A percentile compares a stretch with the other conserved stretches of the same genome.
Evolutionary conservation across 2,888 invertebrate species (phyloP).

Genomic region (Nymphalis urticae): DNA sequence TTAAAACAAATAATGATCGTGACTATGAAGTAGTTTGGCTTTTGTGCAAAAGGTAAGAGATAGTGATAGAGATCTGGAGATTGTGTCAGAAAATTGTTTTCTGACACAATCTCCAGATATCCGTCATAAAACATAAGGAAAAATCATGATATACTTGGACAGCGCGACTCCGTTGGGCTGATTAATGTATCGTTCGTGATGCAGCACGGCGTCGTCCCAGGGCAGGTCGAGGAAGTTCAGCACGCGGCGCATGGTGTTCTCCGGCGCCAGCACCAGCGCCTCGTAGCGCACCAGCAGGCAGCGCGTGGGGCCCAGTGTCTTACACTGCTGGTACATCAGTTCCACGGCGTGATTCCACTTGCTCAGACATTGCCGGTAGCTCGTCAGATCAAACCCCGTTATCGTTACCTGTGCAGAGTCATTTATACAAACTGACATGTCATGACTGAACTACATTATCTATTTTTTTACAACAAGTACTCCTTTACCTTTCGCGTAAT

Average conservation of each 20-base stretch:
- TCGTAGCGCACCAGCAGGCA: conserved; percentile 98
- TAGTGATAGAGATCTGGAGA: too few species aligned
- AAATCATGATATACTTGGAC: conserved; percentile 87
- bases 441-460: too few species aligned
- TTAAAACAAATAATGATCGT: too few species aligned
- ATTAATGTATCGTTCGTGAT: conserved; percentile 98
- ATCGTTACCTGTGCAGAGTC: conserved; percentile 78
- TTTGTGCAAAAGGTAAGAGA: too few species aligned
- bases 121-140: background rate
- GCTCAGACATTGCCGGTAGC: conserved; percentile 95
- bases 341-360: conserved; percentile 99
- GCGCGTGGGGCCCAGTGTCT: conserved; percentile 86
- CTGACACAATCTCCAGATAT: conserved; percentile 8
- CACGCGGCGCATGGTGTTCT: conserved; percentile 92
- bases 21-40: too few species aligned
- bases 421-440: too few species aligned
- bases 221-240: conserved; percentile 93
- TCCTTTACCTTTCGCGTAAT: conserved; percentile 92
- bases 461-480: too few species aligned
- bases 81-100: too few species aligned
- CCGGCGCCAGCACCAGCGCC: conserved; percentile 97
- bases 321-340: conserved; percentile 96
- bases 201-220: conserved; percentile 97
- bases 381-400: conserved; percentile 96
- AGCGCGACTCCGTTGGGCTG: conserved; percentile 96